Evolutionary conservation across 2,113 vertebrate genomes (phyloP).

Genomic region (Petrocephalus zakoni): DNA sequence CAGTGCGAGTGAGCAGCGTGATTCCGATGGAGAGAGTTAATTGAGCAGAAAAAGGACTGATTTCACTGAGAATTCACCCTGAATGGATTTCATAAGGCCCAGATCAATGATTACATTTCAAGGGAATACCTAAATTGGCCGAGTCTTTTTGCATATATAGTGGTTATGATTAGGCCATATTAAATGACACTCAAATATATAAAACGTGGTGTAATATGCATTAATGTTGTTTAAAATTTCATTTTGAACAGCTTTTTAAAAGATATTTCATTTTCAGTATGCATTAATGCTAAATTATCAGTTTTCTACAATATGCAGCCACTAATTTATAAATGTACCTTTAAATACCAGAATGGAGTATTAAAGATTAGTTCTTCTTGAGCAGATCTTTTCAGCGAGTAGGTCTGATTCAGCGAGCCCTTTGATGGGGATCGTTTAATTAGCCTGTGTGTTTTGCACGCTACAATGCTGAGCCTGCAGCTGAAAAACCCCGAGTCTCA

Average conservation of each 20-base stretch:
- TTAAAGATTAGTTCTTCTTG: background rate
- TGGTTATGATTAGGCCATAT: background rate
- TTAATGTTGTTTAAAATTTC: background rate
- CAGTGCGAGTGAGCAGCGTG: constrained; percentile 32
- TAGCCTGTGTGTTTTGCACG: background rate
- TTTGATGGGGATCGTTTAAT: background rate
- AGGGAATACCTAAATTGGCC: background rate
- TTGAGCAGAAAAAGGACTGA: constrained; percentile 40
- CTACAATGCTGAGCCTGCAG: background rate
- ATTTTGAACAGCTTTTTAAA: background rate
- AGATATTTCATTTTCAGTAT: background rate
- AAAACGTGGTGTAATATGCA: background rate
- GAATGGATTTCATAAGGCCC: background rate
- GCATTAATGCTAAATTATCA: background rate
- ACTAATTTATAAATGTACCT: background rate
- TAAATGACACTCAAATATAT: background rate
- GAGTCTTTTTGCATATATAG: constrained; percentile 3
- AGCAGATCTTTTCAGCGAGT: background rate
- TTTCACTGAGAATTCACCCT: constrained; percentile 42
- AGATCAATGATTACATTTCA: background rate
- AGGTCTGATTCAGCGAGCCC: background rate
- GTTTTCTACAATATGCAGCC: background rate
- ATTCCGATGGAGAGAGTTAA: constrained; percentile 43
- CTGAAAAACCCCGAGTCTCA: background rate
- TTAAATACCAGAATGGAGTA: background rate